phyloP scores from a whole-genome alignment of 2,888 invertebrate species.

The Cephalotes varians region DNA sequence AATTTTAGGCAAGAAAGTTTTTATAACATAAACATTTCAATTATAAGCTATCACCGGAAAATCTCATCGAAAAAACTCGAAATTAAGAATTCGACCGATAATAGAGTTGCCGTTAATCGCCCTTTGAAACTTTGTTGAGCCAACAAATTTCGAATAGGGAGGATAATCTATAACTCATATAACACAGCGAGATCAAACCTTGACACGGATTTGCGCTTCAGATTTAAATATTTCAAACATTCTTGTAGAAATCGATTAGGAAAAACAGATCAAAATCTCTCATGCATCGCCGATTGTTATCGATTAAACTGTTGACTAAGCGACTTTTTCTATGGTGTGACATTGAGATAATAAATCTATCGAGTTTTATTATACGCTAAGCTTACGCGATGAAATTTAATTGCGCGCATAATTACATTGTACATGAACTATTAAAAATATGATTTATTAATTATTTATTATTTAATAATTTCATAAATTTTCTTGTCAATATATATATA shows the following conservation, averaged over 20 bases:
- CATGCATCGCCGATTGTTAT: not conserved
- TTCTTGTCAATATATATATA: not conserved
- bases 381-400: not conserved
- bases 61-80: not conserved
- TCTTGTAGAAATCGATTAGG: not conserved
- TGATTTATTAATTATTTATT: not conserved
- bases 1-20: not conserved
- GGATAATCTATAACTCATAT: not conserved
- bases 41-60: not conserved
- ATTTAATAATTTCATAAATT: conserved; percentile 7
- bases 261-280: not conserved
- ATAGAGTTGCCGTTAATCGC: not conserved
- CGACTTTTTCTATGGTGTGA: not conserved
- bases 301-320: not conserved
- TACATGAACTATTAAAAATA: not conserved
- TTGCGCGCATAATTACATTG: not conserved
- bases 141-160: not conserved
- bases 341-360: conserved; percentile 5
- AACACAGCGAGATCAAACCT: not conserved
- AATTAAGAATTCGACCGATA: conserved; percentile 10
- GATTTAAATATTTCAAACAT: not conserved
- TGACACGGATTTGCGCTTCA: conserved; percentile 4
- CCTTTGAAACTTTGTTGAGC: not conserved
- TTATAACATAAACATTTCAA: conserved; percentile 7
- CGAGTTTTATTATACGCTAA: not conserved